Percentiles rank a stretch among this genome's conserved stretches.
These are phyloP conservation scores for Neosalanx taihuensis DNA, from an alignment of 2,797 vertebrate genomes.

Conservation along the genomic window DNA sequence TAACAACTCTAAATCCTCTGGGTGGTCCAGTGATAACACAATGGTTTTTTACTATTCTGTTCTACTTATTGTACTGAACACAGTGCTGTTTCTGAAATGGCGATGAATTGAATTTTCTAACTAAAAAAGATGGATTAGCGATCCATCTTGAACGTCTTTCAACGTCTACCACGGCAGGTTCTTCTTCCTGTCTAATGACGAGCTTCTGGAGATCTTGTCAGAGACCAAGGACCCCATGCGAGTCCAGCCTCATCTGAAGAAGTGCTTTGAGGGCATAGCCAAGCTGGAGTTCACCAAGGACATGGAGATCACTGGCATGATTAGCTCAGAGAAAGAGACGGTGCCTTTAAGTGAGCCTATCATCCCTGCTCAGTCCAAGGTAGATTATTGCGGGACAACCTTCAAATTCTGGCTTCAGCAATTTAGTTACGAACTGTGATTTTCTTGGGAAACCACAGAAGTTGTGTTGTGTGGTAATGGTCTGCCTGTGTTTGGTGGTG, in stretches of 20 bases:
- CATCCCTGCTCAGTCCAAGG: conserved; percentile 82
- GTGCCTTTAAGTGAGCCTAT: conserved; percentile 82
- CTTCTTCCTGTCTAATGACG: conserved; percentile 93
- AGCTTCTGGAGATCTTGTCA: conserved; percentile 90
- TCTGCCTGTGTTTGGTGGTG: not conserved
- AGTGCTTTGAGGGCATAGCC: conserved; percentile 93
- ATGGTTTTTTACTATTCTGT: not conserved
- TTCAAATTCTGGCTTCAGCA: not conserved
- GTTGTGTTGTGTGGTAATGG: not conserved
- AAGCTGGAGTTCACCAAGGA: conserved; percentile 82
- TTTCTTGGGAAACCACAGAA: too few species aligned
- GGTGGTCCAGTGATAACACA: not conserved
- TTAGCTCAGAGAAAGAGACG: conserved; percentile 88
- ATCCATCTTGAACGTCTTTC: not conserved
- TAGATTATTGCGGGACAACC: conserved; percentile 37
- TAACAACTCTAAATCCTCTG: conserved; percentile 44
- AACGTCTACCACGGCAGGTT: conserved; percentile 70
- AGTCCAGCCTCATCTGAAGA: conserved; percentile 92
- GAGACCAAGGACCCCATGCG: conserved; percentile 92
- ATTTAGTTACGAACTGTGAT: not conserved
- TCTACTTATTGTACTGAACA: not conserved
- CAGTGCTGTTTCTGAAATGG: not conserved
- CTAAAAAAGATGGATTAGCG: not conserved
- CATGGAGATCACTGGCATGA: conserved; percentile 84
- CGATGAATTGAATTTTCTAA: not conserved